Conservation (phyloP, 1,140 invertebrate genomes). For the Linepithema humile region DNA sequence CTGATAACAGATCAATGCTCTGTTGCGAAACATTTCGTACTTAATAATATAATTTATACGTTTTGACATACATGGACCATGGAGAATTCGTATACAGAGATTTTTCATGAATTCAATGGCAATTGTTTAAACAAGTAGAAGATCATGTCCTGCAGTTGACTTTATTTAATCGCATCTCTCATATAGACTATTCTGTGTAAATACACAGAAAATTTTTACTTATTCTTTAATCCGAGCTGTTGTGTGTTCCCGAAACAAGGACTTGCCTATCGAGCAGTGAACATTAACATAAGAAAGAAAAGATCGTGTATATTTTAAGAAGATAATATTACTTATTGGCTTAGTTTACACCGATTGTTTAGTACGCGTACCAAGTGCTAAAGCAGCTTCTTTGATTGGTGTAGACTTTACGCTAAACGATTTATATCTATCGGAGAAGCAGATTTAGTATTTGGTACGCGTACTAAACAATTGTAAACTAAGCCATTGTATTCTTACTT, state of each 20-base stretch:
- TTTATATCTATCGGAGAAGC: no score
- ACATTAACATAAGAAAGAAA: conserved; percentile 75
- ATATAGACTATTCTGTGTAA: conserved; percentile 39
- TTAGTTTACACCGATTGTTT: no score
- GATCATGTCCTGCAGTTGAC: conserved; percentile 50
- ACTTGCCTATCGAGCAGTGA: conserved; percentile 78
- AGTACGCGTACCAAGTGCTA: no score
- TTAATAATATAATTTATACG: conserved; percentile 75
- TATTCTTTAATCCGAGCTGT: conserved; percentile 73
- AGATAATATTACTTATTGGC: conserved; percentile 82
- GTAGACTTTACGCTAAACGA: no score
- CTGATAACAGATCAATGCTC: conserved; percentile 6
- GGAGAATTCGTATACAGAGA: conserved; percentile 47
- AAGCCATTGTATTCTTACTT: conserved; percentile 84
- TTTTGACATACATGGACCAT: conserved; percentile 63
- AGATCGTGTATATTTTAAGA: conserved; percentile 79
- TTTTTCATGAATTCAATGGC: conserved; percentile 41
- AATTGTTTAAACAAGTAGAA: conserved; percentile 58
- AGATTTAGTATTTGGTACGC: no score
- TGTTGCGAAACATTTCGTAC: conserved; percentile 67
- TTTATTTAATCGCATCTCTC: conserved; percentile 61
- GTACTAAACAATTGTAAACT: no score
- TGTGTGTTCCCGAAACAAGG: conserved; percentile 75
- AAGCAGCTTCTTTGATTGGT: no score
- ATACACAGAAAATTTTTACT: conserved; percentile 59